Conservation (phyloP, 2,113 vertebrate genomes). For the Xerus inauris region DNA sequence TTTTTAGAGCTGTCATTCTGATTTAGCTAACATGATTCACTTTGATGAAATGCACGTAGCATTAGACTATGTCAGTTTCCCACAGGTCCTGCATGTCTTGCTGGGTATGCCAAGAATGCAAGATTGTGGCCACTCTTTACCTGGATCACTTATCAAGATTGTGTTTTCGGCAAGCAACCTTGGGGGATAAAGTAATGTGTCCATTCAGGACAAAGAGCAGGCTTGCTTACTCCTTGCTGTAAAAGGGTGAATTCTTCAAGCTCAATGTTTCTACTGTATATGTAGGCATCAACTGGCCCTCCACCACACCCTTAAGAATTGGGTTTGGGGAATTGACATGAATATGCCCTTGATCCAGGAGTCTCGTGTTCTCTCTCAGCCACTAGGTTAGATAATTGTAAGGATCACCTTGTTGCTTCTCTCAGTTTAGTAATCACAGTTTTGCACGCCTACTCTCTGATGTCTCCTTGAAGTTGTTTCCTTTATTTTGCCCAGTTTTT, state of each 20-base stretch:
- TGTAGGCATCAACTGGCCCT: too few relatives aligned
- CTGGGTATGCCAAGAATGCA: not conserved
- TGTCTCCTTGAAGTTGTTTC: not conserved
- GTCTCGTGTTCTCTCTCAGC: not conserved
- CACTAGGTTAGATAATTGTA: not conserved
- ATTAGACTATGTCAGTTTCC: not conserved
- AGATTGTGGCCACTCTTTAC: not conserved
- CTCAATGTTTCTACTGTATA: not conserved
- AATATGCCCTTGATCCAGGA: not conserved
- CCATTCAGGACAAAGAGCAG: not conserved
- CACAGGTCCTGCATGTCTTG: not conserved
- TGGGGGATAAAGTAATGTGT: not conserved
- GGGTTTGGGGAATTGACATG: not conserved
- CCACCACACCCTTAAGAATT: too few relatives aligned
- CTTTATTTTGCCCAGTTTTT: not conserved
- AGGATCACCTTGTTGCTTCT: not conserved
- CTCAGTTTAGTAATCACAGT: not conserved
- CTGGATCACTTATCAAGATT: conserved; percentile 2
- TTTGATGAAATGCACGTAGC: not conserved
- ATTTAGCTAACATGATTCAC: not conserved
- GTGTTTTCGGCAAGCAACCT: not conserved
- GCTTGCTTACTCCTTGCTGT: not conserved
- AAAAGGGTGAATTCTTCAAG: not conserved
- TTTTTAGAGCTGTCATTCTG: conserved; percentile 23
- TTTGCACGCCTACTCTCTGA: not conserved